phyloP scores from a whole-genome alignment of 2,888 invertebrate species.

The Perizoma affinitatum region DNA sequence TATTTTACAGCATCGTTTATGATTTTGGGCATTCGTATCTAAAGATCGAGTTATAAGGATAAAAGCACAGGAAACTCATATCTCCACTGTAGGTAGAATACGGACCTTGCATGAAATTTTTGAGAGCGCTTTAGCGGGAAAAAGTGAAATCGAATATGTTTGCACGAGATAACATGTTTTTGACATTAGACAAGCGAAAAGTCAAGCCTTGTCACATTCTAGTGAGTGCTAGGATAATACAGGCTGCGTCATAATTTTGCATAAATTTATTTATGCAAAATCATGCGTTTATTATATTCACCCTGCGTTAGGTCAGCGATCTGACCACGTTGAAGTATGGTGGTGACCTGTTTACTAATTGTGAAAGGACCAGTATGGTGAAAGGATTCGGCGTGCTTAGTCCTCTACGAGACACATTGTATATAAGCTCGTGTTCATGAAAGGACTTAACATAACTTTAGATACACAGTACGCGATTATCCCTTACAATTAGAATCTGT shows the following conservation, averaged over 20 bases:
- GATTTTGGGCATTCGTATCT: conserved; percentile 13
- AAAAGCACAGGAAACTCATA: conserved; percentile 5
- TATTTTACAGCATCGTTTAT: conserved; percentile 24
- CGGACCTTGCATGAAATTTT: conserved; percentile 14
- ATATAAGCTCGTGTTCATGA: no score
- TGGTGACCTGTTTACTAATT: no score
- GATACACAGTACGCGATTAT: no score
- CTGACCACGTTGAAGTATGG: no score
- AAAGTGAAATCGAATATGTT: conserved; percentile 33
- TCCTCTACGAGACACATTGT: no score
- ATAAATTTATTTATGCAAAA: no score
- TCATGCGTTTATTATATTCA: no score
- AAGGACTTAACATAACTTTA: no score
- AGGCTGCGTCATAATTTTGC: neutral
- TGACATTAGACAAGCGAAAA: conserved; percentile 28
- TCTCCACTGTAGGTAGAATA: conserved; percentile 3
- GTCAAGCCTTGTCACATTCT: conserved; percentile 31
- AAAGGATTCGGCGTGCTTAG: no score
- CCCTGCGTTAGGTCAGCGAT: no score
- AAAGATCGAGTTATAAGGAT: conserved; percentile 9
- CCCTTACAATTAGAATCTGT: no score
- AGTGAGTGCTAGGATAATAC: conserved; percentile 7
- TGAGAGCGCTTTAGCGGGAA: conserved; percentile 14
- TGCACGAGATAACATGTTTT: conserved; percentile 36
- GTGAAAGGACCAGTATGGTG: no score